Conservation (phyloP, 2,888 invertebrate genomes). For the Catocala sponsa region DNA sequence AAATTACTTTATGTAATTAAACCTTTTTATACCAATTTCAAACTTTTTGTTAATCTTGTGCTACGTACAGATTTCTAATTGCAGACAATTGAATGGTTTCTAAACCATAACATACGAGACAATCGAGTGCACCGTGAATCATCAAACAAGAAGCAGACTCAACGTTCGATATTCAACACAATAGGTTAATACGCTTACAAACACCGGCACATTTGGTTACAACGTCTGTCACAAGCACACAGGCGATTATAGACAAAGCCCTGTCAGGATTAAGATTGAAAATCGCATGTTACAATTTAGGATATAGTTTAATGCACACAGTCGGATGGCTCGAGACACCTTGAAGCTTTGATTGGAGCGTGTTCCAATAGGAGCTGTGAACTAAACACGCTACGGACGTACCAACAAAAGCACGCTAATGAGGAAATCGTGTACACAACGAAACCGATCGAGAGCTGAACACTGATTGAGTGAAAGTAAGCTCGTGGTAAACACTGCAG, state of each 20-base stretch:
- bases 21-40: conserved; percentile 2
- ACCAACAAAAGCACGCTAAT: conserved; percentile 81
- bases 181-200: conserved; percentile 56
- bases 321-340: conserved; percentile 56
- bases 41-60: conserved; percentile 6
- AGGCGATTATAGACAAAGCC: conserved; percentile 33
- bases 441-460: conserved; percentile 63
- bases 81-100: conserved; percentile 17
- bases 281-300: conserved; percentile 25
- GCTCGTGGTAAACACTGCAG: conserved; percentile 54
- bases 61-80: conserved; percentile 27
- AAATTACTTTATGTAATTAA: conserved; percentile 2
- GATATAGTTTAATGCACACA: conserved; percentile 44
- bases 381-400: conserved; percentile 58
- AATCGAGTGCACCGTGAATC: conserved; percentile 49
- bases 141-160: conserved; percentile 42
- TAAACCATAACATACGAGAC: conserved; percentile 40
- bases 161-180: conserved; percentile 49
- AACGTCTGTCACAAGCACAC: conserved; percentile 33
- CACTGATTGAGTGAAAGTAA: conserved; percentile 79
- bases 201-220: conserved; percentile 50
- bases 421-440: conserved; percentile 80
- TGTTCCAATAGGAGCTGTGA: conserved; percentile 54
- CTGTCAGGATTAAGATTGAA: conserved; percentile 33
- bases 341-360: conserved; percentile 73